phyloP scores from a whole-genome alignment of 2,888 invertebrate species.

The Polydrusus pterygomalis region DNA sequence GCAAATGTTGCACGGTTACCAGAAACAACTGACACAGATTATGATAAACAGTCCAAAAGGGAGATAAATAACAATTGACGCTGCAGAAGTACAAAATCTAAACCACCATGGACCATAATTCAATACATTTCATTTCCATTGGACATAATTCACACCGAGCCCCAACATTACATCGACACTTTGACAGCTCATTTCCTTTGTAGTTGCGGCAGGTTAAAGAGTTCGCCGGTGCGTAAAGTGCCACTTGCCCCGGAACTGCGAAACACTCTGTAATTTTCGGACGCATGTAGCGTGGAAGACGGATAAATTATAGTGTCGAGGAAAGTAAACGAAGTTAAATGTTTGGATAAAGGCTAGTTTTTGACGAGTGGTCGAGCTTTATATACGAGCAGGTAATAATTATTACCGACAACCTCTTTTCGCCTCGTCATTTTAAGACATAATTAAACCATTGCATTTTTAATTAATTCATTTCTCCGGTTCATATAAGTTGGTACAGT shows the following conservation, averaged over 20 bases:
- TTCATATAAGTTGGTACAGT: too few species aligned
- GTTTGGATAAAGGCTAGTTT: constrained; percentile 16
- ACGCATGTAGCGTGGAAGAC: constrained; percentile 39
- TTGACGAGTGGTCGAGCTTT: constrained; percentile 20
- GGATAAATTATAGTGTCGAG: constrained; percentile 36
- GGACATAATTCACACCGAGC: constrained; percentile 40
- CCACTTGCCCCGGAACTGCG: constrained; percentile 42
- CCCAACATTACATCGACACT: constrained; percentile 44
- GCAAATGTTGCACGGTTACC: constrained; percentile 6
- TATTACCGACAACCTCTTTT: background rate
- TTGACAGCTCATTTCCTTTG: constrained; percentile 50
- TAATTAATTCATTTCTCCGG: too few species aligned
- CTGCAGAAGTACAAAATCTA: constrained; percentile 14
- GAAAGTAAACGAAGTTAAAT: constrained; percentile 34
- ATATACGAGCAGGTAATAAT: background rate
- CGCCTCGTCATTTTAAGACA: too few species aligned
- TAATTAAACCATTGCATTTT: too few species aligned
- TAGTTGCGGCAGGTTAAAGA: constrained; percentile 27
- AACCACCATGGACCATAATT: constrained; percentile 40
- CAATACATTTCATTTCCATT: constrained; percentile 42
- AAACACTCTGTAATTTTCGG: constrained; percentile 50
- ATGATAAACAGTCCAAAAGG: constrained; percentile 6
- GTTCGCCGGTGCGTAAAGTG: constrained; percentile 44
- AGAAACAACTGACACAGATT: constrained; percentile 11
- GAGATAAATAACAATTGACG: constrained; percentile 15